A percentile compares a stretch with the other conserved stretches of the same genome.
phyloP scores from a whole-genome alignment of 2,113 vertebrate genomes.

The Synchiropus splendidus region DNA sequence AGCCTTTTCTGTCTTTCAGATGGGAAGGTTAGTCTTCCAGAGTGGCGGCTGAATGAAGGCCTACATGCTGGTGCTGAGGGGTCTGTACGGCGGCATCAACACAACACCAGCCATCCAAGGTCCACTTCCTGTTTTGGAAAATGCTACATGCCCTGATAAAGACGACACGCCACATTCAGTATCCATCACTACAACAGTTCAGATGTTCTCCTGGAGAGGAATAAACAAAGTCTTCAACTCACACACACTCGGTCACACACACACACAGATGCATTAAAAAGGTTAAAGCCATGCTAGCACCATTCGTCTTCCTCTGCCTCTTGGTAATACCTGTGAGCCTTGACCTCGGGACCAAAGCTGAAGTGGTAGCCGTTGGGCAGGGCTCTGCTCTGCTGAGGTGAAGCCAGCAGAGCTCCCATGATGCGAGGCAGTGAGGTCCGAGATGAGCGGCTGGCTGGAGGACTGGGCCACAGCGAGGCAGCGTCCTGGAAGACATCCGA shows the following conservation, averaged over 20 bases:
- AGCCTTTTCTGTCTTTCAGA: too few species aligned
- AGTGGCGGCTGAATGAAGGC: too few species aligned
- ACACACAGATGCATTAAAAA: slow-evolving; percentile 44
- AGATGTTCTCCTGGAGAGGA: too few species aligned
- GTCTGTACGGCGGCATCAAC: slow-evolving; percentile 21
- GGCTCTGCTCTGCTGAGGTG: slow-evolving; percentile 74
- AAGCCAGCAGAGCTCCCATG: slow-evolving; percentile 74
- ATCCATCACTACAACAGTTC: too few species aligned
- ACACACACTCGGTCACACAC: too few species aligned
- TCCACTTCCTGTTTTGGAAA: slow-evolving; percentile 1
- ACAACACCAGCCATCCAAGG: slow-evolving; percentile 8
- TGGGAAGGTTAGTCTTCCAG: too few species aligned
- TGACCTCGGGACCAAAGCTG: slow-evolving; percentile 61
- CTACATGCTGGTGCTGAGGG: slow-evolving; percentile 5
- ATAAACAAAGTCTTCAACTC: too few species aligned
- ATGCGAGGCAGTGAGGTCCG: slow-evolving; percentile 68
- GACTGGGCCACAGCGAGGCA: slow-evolving; percentile 49
- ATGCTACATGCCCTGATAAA: too few species aligned
- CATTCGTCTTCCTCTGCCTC: slow-evolving; percentile 82
- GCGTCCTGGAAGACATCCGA: slow-evolving; percentile 79
- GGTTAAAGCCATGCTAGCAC: slow-evolving; percentile 79
- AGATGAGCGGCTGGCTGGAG: slow-evolving; percentile 68
- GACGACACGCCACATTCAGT: too few species aligned
- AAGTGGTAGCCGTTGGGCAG: slow-evolving; percentile 87
- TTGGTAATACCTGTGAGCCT: slow-evolving; percentile 75